phyloP scores from a whole-genome alignment of 2,888 invertebrate species.

The Adelphocoris suturalis region DNA sequence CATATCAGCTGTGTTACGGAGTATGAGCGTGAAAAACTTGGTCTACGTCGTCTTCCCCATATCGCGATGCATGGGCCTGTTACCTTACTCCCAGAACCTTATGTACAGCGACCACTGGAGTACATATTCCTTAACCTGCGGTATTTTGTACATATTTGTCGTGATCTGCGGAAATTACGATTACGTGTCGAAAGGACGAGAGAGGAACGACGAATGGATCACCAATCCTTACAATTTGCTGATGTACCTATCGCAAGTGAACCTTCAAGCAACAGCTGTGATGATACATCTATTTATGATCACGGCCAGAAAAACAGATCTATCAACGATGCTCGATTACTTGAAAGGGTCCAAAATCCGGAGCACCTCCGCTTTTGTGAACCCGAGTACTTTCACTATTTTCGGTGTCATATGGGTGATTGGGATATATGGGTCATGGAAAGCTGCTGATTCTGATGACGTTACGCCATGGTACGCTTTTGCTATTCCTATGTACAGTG shows the following conservation, averaged over 20 bases:
- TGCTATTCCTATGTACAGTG: constrained; percentile 21
- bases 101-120: constrained; percentile 5
- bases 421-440: constrained; percentile 45
- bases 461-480: constrained; percentile 17
- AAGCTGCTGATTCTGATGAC: not conserved
- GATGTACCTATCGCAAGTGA: constrained; percentile 39
- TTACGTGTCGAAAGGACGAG: constrained; percentile 10
- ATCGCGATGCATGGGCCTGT: not conserved
- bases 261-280: constrained; percentile 45
- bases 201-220: constrained; percentile 51
- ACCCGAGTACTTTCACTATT: constrained; percentile 1
- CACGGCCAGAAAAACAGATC: not conserved
- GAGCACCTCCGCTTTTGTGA: not conserved
- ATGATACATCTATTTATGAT: constrained; percentile 26
- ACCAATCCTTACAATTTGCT: constrained; percentile 42
- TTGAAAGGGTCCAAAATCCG: not conserved
- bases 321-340: not conserved
- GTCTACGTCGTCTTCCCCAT: constrained; percentile 2
- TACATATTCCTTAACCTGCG: not conserved
- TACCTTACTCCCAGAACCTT: not conserved
- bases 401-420: constrained; percentile 37
- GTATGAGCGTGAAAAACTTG: not conserved
- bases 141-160: not conserved
- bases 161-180: constrained; percentile 18
- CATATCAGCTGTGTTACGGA: not conserved